Evolutionary conservation across 2,113 vertebrate species (phyloP).

Genomic region (Phaetusa simplex): DNA sequence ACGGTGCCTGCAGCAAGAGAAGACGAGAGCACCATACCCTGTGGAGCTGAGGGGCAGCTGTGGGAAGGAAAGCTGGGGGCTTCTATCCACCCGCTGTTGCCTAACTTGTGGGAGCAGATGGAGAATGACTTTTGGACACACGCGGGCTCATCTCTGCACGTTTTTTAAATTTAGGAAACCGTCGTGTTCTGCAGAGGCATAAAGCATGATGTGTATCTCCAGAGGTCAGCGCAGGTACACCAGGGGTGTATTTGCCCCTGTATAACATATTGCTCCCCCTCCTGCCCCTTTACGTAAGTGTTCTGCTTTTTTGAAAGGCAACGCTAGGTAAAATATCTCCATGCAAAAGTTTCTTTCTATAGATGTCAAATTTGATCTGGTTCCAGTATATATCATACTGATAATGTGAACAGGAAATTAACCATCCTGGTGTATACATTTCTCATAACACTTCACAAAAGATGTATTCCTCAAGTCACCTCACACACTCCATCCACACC

Average conservation of each 20-base stretch:
- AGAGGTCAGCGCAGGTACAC: neutral
- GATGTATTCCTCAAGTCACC: neutral
- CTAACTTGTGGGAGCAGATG: accelerated
- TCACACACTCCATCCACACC: neutral
- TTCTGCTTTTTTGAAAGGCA: neutral
- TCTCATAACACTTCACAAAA: neutral
- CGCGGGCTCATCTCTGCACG: accelerated
- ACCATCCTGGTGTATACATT: neutral
- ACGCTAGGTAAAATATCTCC: neutral
- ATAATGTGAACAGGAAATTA: neutral
- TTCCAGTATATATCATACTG: neutral
- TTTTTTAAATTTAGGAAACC: neutral
- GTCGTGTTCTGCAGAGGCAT: accelerated
- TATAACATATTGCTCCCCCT: neutral
- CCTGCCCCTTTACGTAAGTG: neutral
- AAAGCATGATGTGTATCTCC: accelerated
- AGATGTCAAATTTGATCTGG: neutral
- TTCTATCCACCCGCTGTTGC: neutral
- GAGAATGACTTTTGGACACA: neutral
- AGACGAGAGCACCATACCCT: neutral
- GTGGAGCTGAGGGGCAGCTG: neutral
- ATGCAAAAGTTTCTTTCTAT: neutral
- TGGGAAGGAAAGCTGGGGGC: neutral
- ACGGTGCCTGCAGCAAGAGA: neutral
- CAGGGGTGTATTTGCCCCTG: accelerated